phyloP scores from a whole-genome alignment of 2,888 invertebrate genomes.

The Gymnosoma rotundatum region DNA sequence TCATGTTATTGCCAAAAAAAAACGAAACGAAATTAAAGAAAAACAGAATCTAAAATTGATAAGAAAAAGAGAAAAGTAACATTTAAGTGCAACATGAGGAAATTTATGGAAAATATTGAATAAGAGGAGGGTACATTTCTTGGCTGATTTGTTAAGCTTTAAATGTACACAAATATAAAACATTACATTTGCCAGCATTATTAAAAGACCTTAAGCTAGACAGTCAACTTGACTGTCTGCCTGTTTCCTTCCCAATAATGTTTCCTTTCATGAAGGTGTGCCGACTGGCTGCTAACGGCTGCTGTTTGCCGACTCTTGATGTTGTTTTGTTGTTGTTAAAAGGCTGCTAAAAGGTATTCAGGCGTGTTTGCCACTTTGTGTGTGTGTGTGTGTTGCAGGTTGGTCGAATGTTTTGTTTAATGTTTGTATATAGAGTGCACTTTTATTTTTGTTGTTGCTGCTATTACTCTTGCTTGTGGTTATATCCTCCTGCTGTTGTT shows the following conservation, averaged over 20 bases:
- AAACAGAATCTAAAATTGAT: conserved; percentile 16
- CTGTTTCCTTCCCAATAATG: conserved; percentile 50
- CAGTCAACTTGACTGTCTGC: conserved; percentile 33
- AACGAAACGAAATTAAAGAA: conserved; percentile 14
- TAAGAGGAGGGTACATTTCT: conserved; percentile 22
- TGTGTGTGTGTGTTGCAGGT: conserved; percentile 31
- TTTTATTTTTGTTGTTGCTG: conserved; percentile 31
- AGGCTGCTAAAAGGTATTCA: conserved; percentile 60
- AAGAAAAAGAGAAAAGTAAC: conserved; percentile 23
- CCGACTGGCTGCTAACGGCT: conserved; percentile 28
- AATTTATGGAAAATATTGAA: conserved; percentile 9
- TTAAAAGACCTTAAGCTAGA: conserved; percentile 9
- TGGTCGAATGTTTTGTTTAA: conserved; percentile 6
- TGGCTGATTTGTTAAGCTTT: conserved; percentile 53
- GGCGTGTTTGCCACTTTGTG: conserved; percentile 24
- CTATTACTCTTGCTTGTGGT: conserved; percentile 60
- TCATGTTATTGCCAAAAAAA: conserved; percentile 34
- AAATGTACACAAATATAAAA: conserved; percentile 62
- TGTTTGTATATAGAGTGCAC: conserved; percentile 8
- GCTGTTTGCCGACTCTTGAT: conserved; percentile 46
- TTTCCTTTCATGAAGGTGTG: conserved; percentile 38
- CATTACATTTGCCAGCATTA: conserved; percentile 42
- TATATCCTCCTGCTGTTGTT: conserved; percentile 60
- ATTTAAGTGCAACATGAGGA: conserved; percentile 36
- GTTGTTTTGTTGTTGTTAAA: conserved; percentile 12